Conservation (phyloP, 2,113 vertebrate genomes). For the Meles meles region DNA sequence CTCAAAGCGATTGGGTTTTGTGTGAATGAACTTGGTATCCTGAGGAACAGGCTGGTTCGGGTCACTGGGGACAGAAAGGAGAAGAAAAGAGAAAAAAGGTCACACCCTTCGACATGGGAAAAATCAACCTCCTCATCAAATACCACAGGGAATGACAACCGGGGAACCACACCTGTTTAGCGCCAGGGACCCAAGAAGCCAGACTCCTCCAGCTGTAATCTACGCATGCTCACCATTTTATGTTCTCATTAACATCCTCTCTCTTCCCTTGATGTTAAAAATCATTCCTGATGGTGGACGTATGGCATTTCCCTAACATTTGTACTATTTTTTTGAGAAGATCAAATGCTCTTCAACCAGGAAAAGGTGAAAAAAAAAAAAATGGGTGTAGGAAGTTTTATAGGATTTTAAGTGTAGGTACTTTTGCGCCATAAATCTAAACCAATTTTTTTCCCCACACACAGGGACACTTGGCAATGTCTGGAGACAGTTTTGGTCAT, state of each 20-base stretch:
- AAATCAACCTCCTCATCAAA: too few species aligned
- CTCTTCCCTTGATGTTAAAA: background rate
- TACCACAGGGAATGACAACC: accelerated
- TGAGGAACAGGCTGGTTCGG: conserved; percentile 97
- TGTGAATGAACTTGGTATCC: conserved; percentile 98
- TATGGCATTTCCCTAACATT: background rate
- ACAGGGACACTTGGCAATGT: background rate
- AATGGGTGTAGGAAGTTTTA: background rate
- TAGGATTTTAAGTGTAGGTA: background rate
- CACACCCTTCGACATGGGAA: accelerated
- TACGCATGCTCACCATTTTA: accelerated
- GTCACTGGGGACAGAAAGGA: conserved; percentile 84
- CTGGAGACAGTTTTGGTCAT: background rate
- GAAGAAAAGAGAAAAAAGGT: background rate
- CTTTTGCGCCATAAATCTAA: background rate
- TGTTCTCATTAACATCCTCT: background rate
- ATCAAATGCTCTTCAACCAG: too few species aligned
- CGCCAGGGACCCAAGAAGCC: accelerated
- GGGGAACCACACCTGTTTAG: accelerated
- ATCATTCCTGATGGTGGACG: accelerated
- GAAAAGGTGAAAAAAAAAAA: background rate
- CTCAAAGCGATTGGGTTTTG: conserved; percentile 97
- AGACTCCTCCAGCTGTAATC: accelerated
- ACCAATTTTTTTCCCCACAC: too few species aligned
- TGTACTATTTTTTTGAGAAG: accelerated